Base-by-base conservation (phyloP, 2,888 invertebrate genomes). In the Morinoia aosen region DNA sequence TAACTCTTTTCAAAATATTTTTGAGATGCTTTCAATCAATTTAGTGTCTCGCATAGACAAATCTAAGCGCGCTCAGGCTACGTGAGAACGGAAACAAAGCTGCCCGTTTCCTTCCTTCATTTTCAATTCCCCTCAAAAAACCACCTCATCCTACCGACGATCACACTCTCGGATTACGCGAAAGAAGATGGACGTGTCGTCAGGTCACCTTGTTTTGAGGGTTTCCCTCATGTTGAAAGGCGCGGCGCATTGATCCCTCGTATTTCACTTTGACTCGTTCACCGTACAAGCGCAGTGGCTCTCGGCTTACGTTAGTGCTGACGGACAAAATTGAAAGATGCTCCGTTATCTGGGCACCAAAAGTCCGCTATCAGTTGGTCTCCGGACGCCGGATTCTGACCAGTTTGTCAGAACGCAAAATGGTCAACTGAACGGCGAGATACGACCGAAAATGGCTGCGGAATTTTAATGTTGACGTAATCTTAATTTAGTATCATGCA, bases 391-490 rank as follows among this genome's bases (percentile, higher is more conserved):
- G 57, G 93, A 93, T 93, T 93, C 93, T 57, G 93, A n/a, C 57
- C 57, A 33, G 57, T 93, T 57, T 33, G 48, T 57, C 93, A 25
- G 57, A 57, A 11, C 56, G 56, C 57, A 57, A 56, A 93, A 48
- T 93, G 33, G 5, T 39, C 48, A 58, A n/a, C 93, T 58, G 11
- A 48, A 11, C 93, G 12, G 93, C 93, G 48, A 93, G 93, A 57
- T 93, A 48, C 56, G 5, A 57, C 93, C 93, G 39, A 57, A 93
- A 93, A 93, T 48, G 93, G 93, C 57, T 12, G 8, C n/a, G 57
- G 93, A 93, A 93, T 93, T 93, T 93, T 93, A 93, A 93, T 93
- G 93, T 57, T 93, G 93, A 93, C 93, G 58, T 93, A 93, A 93
- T 93, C 93, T 93, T 93, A 93, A 93, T 93, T 93, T 93, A 93